Conservation (phyloP, 2,797 vertebrate species). For the Gorsachius magnificus region DNA sequence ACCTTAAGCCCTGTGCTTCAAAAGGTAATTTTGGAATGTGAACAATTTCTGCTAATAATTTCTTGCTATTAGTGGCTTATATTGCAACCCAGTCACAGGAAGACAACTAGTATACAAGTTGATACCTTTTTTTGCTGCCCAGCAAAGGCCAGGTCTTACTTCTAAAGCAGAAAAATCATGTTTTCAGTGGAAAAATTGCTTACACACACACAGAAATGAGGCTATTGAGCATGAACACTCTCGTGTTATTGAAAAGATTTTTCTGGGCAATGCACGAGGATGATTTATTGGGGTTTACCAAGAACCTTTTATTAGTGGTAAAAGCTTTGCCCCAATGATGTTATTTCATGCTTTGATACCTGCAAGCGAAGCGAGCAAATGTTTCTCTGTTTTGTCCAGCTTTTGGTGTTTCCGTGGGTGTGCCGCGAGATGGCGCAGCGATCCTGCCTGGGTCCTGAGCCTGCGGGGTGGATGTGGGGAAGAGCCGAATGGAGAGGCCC, state of each 20-base stretch:
- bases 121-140: not conserved
- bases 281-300: not conserved
- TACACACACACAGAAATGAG: accelerated
- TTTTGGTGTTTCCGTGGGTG: accelerated
- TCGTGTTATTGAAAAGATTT: not conserved
- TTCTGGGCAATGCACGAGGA: not conserved
- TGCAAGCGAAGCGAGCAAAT: accelerated
- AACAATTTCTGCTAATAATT: not conserved
- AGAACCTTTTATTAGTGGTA: not conserved
- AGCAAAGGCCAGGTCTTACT: not conserved
- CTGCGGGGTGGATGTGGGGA: no score
- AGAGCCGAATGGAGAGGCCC: not conserved
- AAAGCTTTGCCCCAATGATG: accelerated
- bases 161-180: not conserved
- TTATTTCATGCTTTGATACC: not conserved
- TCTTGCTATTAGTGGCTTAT: no score
- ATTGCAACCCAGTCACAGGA: not conserved
- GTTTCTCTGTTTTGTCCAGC: accelerated
- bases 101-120: no score
- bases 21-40: not conserved
- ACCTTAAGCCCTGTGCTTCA: not conserved
- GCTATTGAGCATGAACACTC: no score
- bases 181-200: not conserved
- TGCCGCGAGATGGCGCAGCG: slow-evolving; percentile 22
- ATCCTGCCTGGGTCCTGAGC: not conserved